These are phyloP conservation scores for Carcinoscorpius rotundicauda DNA, from an alignment of 1,140 invertebrate genomes.

Conservation along the genomic window DNA sequence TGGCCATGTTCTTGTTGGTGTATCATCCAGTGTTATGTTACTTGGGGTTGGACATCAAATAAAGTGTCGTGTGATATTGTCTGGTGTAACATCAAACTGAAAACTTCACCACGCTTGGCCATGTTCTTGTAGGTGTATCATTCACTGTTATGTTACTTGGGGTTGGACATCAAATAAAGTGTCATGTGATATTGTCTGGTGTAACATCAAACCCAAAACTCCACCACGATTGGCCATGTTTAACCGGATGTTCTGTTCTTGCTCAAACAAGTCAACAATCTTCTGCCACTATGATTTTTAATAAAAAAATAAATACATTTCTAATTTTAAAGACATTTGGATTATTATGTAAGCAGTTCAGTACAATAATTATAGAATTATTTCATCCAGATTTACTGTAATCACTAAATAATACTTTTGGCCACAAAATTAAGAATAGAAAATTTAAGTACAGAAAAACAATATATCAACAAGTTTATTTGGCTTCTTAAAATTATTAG, in stretches of 20 bases:
- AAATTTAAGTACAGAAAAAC: too few species aligned
- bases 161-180: background rate
- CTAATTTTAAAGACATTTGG: too few species aligned
- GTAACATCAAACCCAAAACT: conserved; percentile 80
- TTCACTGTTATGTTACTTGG: too few species aligned
- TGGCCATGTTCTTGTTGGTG: conserved; percentile 43
- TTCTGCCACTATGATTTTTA: conserved; percentile 64
- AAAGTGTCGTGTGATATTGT: conserved; percentile 76
- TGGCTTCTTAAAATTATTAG: too few species aligned
- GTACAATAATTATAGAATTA: too few species aligned
- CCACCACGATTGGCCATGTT: conserved; percentile 79
- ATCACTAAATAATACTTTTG: too few species aligned
- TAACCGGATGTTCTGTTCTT: conserved; percentile 62
- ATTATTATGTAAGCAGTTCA: too few species aligned
- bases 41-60: background rate
- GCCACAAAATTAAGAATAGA: too few species aligned
- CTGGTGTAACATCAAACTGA: conserved; percentile 86
- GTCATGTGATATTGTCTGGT: conserved; percentile 89
- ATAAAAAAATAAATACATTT: conserved; percentile 20
- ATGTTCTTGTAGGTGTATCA: conserved; percentile 47
- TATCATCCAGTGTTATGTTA: too few species aligned
- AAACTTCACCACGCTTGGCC: conserved; percentile 73
- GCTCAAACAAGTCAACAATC: conserved; percentile 88
- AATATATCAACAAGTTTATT: too few species aligned
- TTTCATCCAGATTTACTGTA: too few species aligned